These are phyloP conservation scores for Crotalus viridis DNA, from an alignment of 2,113 vertebrate species.

Conservation along the genomic window DNA sequence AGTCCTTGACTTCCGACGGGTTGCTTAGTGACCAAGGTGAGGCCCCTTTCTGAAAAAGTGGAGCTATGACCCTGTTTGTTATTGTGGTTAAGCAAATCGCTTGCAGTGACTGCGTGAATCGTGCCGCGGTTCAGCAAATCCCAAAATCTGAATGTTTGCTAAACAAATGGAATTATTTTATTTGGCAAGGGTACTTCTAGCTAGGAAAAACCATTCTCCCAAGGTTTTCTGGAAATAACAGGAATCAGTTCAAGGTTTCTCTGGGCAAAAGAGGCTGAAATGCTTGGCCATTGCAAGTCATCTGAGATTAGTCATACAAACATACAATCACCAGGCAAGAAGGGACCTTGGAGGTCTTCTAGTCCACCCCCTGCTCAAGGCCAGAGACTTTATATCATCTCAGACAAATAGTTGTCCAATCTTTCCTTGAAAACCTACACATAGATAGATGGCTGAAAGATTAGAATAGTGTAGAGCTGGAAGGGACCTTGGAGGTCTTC, in stretches of 20 bases:
- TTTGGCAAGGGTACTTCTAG: not conserved
- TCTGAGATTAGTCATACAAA: not conserved
- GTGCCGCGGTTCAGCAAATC: not conserved
- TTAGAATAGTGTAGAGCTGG: too few species aligned
- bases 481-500: too few species aligned
- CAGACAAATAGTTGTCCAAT: not conserved
- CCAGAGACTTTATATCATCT: not conserved
- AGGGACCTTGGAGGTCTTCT: not conserved
- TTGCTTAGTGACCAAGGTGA: too few species aligned
- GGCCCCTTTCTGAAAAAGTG: not conserved
- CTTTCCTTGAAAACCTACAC: not conserved
- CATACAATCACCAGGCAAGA: too few species aligned
- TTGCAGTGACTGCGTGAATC: not conserved
- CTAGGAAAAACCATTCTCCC: not conserved
- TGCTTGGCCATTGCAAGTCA: not conserved
- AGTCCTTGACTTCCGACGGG: too few species aligned
- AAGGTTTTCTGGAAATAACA: not conserved
- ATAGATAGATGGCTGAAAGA: not conserved
- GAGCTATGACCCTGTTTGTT: too few species aligned
- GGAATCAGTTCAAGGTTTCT: not conserved
- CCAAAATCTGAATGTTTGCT: not conserved
- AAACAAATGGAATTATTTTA: not conserved
- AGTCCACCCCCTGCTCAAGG: not conserved
- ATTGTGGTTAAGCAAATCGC: too few species aligned
- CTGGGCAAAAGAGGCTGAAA: not conserved